Percentiles rank a stretch among this genome's conserved stretches.
These are phyloP conservation scores for Pemphigus obesinymphae DNA, from an alignment of 1,140 invertebrate genomes.

Conservation along the genomic window DNA sequence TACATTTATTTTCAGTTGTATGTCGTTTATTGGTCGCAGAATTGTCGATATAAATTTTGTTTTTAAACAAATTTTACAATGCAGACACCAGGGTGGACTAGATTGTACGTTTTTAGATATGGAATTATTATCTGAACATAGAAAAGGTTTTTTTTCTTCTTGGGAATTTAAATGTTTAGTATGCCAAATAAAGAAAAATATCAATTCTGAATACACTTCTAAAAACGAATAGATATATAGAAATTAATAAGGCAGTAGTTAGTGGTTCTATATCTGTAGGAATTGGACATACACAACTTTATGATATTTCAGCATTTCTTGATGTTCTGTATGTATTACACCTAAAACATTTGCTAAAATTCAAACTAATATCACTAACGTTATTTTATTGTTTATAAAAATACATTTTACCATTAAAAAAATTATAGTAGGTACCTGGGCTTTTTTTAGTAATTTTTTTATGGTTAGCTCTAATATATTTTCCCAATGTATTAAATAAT, in stretches of 20 bases:
- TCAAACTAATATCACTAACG: background rate
- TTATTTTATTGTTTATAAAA: too few relatives aligned
- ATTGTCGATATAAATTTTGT: too few relatives aligned
- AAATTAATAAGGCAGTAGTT: background rate
- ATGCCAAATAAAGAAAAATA: background rate
- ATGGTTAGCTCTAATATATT: background rate
- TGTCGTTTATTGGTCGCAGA: too few relatives aligned
- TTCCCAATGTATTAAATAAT: background rate
- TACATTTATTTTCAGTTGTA: too few relatives aligned
- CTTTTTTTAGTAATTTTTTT: slow-evolving; percentile 18
- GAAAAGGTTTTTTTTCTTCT: too few relatives aligned
- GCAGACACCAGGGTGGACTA: too few relatives aligned
- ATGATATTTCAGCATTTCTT: background rate
- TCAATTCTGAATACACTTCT: too few relatives aligned
- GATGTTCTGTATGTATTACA: background rate
- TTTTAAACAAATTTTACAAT: too few relatives aligned
- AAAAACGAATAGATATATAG: too few relatives aligned
- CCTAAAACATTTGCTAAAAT: background rate
- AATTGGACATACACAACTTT: background rate
- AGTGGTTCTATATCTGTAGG: background rate
- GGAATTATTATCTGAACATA: too few relatives aligned
- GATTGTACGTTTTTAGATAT: too few relatives aligned
- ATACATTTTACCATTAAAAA: background rate
- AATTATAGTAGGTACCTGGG: background rate
- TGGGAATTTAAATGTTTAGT: background rate